phyloP scores from a whole-genome alignment of 2,888 invertebrate species.

The Heteropelma amictum region DNA sequence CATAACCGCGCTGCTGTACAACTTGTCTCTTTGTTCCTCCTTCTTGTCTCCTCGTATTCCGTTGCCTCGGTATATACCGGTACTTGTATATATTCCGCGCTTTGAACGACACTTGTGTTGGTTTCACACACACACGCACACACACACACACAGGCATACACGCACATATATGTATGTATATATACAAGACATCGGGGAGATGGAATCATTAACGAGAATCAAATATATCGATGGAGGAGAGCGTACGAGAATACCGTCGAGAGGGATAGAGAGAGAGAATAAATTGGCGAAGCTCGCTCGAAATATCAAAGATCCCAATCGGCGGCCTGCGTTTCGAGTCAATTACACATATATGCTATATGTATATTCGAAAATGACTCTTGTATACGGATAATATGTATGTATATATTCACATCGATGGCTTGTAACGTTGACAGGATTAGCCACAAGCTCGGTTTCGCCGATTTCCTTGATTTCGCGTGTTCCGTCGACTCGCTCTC shows the following conservation, averaged over 20 bases:
- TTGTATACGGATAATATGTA: too few species aligned
- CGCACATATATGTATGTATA: too few species aligned
- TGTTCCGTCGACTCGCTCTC: too few species aligned
- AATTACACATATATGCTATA: too few species aligned
- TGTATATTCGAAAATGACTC: too few species aligned
- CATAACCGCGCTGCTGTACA: constrained; percentile 8
- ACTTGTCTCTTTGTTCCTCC: not conserved
- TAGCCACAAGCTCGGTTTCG: too few species aligned
- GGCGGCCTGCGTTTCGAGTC: too few species aligned
- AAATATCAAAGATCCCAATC: constrained; percentile 59
- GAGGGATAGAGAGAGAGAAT: constrained; percentile 29
- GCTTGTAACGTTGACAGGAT: too few species aligned
- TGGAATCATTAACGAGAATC: constrained; percentile 67
- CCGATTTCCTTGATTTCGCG: too few species aligned
- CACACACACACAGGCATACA: too few species aligned
- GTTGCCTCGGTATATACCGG: not conserved
- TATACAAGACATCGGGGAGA: too few species aligned
- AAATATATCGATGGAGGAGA: constrained; percentile 59
- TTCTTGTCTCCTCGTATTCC: constrained; percentile 6
- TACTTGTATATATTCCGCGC: constrained; percentile 45
- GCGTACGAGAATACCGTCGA: constrained; percentile 58
- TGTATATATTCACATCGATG: too few species aligned
- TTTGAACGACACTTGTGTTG: constrained; percentile 44
- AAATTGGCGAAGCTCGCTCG: constrained; percentile 50
- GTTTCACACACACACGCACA: constrained; percentile 44